Conservation (phyloP, 2,797 vertebrate species). For the Scleropages formosus region DNA sequence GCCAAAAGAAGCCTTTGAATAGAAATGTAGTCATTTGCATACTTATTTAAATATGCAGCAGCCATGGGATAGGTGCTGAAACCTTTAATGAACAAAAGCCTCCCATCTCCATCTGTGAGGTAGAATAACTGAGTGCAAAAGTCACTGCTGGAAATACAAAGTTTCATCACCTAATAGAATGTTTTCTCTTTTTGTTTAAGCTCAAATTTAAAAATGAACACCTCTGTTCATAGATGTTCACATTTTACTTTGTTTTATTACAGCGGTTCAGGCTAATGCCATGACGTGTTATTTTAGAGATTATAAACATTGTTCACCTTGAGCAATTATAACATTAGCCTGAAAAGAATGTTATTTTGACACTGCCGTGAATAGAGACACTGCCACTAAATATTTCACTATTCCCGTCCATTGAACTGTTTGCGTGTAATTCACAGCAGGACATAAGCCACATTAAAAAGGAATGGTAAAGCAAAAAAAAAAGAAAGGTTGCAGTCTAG, state of each 20-base stretch:
- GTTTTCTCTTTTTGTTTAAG: not conserved
- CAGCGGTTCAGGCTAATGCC: no score
- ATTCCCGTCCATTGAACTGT: no score
- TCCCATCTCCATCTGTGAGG: constrained; percentile 41
- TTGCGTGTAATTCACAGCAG: no score
- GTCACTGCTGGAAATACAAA: constrained; percentile 50
- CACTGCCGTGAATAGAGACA: no score
- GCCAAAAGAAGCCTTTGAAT: constrained; percentile 62
- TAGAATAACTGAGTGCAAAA: constrained; percentile 42
- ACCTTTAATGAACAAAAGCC: constrained; percentile 56
- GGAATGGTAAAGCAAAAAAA: no score
- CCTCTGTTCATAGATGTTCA: not conserved
- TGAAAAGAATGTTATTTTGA: no score
- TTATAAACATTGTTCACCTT: no score
- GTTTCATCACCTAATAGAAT: constrained; percentile 42
- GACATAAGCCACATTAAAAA: no score
- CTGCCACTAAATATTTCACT: no score
- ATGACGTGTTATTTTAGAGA: no score
- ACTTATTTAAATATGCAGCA: constrained; percentile 62
- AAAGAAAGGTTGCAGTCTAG: no score
- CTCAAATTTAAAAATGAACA: not conserved
- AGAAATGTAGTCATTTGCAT: constrained; percentile 65
- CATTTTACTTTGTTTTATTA: not conserved
- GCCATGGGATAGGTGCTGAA: constrained; percentile 53
- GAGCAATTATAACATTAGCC: no score